These are phyloP conservation scores for Alectura lathami DNA, from an alignment of 2,113 vertebrate species.

Conservation along the genomic window DNA sequence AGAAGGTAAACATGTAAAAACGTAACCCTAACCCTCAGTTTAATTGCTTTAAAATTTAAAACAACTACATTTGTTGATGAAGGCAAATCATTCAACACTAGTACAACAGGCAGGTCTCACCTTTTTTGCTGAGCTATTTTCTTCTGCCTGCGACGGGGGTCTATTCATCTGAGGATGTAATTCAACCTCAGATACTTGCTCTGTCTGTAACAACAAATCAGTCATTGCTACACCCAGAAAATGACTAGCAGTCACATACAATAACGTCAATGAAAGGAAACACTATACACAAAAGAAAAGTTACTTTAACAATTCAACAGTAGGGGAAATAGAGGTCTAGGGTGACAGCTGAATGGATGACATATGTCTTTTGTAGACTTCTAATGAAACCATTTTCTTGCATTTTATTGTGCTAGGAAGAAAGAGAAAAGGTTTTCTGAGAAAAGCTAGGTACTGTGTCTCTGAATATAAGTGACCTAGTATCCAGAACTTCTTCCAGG, in stretches of 20 bases:
- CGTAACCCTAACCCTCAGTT: background rate
- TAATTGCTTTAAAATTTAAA: conserved; percentile 15
- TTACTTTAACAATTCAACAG: conserved; percentile 37
- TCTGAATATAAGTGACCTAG: background rate
- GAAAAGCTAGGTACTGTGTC: background rate
- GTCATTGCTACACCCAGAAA: conserved; percentile 39
- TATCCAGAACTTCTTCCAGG: background rate
- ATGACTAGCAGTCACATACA: conserved; percentile 19
- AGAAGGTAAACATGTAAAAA: conserved; percentile 31
- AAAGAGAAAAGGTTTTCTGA: background rate
- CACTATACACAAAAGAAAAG: conserved; percentile 2
- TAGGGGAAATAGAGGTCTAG: background rate
- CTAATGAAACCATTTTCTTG: background rate
- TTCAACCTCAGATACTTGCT: conserved; percentile 77
- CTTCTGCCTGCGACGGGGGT: conserved; percentile 75
- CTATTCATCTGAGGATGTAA: conserved; percentile 73
- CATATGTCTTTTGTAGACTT: background rate
- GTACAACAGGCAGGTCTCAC: conserved; percentile 66
- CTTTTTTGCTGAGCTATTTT: conserved; percentile 81
- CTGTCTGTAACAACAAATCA: conserved; percentile 81
- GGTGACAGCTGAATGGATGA: background rate
- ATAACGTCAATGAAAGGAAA: conserved; percentile 53
- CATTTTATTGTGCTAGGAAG: background rate
- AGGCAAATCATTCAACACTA: background rate
- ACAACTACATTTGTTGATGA: background rate